Percentiles rank a stretch among this genome's conserved stretches.
phyloP scores from a whole-genome alignment of 2,888 invertebrate species.

The Xanthia togata region DNA sequence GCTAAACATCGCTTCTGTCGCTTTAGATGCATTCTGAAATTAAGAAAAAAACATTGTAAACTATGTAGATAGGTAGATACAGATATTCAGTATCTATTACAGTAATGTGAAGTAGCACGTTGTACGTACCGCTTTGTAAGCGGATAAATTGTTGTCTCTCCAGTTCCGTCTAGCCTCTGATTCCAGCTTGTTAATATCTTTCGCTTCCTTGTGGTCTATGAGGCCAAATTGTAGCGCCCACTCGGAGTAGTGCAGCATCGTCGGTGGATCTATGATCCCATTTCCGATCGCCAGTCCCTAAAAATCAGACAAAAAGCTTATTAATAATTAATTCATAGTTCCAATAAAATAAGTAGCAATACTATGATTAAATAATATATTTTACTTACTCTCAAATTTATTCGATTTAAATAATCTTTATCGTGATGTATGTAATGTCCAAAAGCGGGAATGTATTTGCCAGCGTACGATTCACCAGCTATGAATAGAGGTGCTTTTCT shows the following conservation, averaged over 20 bases:
- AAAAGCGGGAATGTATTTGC: slow-evolving; percentile 85
- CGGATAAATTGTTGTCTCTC: background rate
- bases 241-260: slow-evolving; percentile 27
- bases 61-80: too few relatives aligned
- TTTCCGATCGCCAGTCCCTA: slow-evolving; percentile 18
- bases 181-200: slow-evolving; percentile 13
- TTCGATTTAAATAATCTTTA: background rate
- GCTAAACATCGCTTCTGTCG: background rate
- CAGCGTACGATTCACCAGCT: slow-evolving; percentile 90
- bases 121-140: background rate
- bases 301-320: background rate
- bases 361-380: background rate
- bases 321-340: background rate
- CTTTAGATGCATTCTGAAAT: background rate
- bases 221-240: slow-evolving; percentile 53
- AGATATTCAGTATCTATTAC: background rate
- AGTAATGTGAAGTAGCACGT: too few relatives aligned
- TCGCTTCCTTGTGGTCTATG: slow-evolving; percentile 48
- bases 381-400: slow-evolving; percentile 28
- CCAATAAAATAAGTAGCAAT: background rate
- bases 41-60: background rate
- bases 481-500: slow-evolving; percentile 87
- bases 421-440: slow-evolving; percentile 66
- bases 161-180: slow-evolving; percentile 14
- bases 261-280: slow-evolving; percentile 27